phyloP scores from a whole-genome alignment of 2,113 vertebrate species.

The Oreocharis arfaki region DNA sequence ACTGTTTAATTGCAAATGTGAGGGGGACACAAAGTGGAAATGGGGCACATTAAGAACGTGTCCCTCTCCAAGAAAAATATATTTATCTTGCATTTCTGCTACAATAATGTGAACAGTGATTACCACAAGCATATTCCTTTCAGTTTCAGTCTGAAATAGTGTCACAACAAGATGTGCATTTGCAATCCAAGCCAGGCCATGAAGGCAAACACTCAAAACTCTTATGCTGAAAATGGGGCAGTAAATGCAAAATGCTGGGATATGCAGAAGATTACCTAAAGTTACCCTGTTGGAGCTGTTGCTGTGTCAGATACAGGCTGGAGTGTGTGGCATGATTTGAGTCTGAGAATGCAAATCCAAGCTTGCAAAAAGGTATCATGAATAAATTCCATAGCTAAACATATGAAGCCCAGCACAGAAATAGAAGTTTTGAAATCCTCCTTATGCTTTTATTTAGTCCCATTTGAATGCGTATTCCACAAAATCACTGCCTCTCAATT shows the following conservation, averaged over 20 bases:
- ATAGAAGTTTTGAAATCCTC: neutral
- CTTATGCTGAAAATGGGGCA: neutral
- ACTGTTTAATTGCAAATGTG: neutral
- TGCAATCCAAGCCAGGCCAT: neutral
- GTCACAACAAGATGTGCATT: neutral
- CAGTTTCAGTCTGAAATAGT: neutral
- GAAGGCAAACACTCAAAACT: neutral
- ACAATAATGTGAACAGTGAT: neutral
- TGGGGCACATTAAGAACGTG: accelerated
- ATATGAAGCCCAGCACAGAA: neutral
- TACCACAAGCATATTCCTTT: neutral
- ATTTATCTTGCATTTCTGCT: neutral
- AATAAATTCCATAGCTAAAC: slow-evolving; percentile 17
- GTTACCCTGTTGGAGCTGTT: neutral
- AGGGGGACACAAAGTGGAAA: neutral
- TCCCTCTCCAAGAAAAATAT: neutral
- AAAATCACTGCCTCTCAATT: slow-evolving; percentile 31
- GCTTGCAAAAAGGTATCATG: neutral
- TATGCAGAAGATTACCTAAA: neutral
- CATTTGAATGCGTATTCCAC: neutral
- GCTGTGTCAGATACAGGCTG: neutral
- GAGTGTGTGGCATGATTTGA: neutral
- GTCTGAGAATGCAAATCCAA: neutral
- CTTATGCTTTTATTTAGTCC: slow-evolving; percentile 9
- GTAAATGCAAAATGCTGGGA: neutral